Evolutionary conservation across 2,888 invertebrate species (phyloP).

Genomic region (Nemotelus pantherinus): DNA sequence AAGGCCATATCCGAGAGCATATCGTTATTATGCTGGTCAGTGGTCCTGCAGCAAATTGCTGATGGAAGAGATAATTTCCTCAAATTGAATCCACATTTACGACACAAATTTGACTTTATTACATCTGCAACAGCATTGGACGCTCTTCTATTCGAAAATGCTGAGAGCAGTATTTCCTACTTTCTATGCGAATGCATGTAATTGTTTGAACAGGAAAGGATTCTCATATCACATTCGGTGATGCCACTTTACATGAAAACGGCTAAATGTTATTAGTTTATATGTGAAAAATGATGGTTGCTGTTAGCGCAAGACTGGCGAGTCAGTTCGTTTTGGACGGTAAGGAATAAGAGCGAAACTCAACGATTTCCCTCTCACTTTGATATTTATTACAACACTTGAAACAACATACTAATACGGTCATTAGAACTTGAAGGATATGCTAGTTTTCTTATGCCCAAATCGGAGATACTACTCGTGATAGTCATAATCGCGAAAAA

Average conservation of each 20-base stretch:
- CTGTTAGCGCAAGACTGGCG: no score
- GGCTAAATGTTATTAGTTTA: not conserved
- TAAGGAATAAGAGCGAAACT: no score
- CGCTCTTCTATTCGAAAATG: conserved; percentile 8
- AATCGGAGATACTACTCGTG: no score
- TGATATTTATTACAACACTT: no score
- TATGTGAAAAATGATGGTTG: no score
- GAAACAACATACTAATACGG: no score
- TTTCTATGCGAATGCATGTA: not conserved
- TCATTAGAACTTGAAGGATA: no score
- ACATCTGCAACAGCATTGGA: conserved; percentile 46
- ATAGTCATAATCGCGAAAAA: no score
- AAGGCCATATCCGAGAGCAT: not conserved
- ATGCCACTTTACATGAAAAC: not conserved
- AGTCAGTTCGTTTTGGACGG: no score
- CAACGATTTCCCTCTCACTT: no score
- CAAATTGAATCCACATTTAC: conserved; percentile 50
- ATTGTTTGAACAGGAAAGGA: conserved; percentile 20
- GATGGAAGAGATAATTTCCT: conserved; percentile 49
- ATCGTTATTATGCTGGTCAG: conserved; percentile 3
- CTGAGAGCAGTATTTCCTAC: conserved; percentile 19
- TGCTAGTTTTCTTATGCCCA: no score
- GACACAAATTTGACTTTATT: conserved; percentile 49
- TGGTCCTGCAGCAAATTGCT: conserved; percentile 48
- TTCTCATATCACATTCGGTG: not conserved